Conservation (phyloP, 2,113 vertebrate species). For the Caranx ignobilis region DNA sequence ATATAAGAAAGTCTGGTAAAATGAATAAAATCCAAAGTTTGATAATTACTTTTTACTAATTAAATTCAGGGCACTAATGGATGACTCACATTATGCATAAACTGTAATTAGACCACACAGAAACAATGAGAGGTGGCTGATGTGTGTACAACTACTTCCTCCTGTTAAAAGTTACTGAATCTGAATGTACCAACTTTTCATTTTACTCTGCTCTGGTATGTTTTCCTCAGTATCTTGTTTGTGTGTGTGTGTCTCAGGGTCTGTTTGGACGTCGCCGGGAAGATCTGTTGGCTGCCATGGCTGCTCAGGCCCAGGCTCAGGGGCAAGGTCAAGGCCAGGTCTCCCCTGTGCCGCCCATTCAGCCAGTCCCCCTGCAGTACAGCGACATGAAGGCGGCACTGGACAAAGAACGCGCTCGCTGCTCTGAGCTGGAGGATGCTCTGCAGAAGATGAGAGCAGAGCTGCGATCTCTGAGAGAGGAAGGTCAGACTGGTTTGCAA, state of each 20-base stretch:
- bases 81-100: not conserved
- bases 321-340: conserved; percentile 81
- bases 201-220: not conserved
- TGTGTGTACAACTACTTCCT: not conserved
- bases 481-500: conserved; percentile 85
- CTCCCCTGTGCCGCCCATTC: conserved; percentile 82
- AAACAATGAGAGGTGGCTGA: not conserved
- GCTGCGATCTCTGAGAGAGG: conserved; percentile 93
- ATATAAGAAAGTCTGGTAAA: not conserved
- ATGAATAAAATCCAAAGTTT: conserved; percentile 3
- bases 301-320: conserved; percentile 86
- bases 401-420: conserved; percentile 96
- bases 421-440: conserved; percentile 95
- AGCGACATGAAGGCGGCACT: conserved; percentile 96
- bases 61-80: not conserved
- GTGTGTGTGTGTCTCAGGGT: conserved; percentile 85
- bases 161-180: not conserved
- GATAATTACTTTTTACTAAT: not conserved
- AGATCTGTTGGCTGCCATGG: conserved; percentile 92
- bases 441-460: conserved; percentile 98
- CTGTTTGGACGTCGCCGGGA: conserved; percentile 98
- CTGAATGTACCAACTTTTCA: not conserved
- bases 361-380: conserved; percentile 94
- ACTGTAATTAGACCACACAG: not conserved
- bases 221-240: not conserved